These are phyloP conservation scores for Eupithecia subfuscata DNA, from an alignment of 2,888 invertebrate species.

Conservation along the genomic window DNA sequence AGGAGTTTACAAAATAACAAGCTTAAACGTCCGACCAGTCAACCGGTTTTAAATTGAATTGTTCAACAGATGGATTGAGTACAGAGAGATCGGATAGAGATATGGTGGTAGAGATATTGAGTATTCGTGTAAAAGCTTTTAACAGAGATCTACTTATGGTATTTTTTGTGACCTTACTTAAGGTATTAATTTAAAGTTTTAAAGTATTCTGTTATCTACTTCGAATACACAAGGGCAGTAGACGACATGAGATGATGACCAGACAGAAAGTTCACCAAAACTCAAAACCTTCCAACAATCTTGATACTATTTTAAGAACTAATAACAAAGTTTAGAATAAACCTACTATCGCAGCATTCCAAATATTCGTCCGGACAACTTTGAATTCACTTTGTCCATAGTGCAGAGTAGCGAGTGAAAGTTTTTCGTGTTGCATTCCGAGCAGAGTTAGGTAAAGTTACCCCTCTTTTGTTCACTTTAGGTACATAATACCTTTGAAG, in stretches of 20 bases:
- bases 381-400: slow-evolving; percentile 6
- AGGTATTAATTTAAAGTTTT: too few relatives aligned
- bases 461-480: neutral
- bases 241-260: too few relatives aligned
- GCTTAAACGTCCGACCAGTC: neutral
- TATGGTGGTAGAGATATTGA: neutral
- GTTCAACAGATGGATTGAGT: neutral
- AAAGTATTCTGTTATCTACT: too few relatives aligned
- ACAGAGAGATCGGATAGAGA: neutral
- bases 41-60: neutral
- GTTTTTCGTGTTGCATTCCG: neutral
- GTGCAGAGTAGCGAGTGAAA: neutral
- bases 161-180: too few relatives aligned
- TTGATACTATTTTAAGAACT: neutral
- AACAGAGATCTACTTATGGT: neutral
- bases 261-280: neutral
- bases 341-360: neutral
- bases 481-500: neutral
- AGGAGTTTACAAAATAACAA: neutral
- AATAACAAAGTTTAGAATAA: slow-evolving; percentile 5
- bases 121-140: neutral
- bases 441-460: neutral
- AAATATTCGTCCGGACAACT: neutral
- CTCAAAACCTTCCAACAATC: neutral
- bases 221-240: too few relatives aligned